A percentile compares a stretch with the other conserved stretches of the same genome.
Conservation (phyloP, 2,797 vertebrate species). For the Sebastes flavidus region DNA sequence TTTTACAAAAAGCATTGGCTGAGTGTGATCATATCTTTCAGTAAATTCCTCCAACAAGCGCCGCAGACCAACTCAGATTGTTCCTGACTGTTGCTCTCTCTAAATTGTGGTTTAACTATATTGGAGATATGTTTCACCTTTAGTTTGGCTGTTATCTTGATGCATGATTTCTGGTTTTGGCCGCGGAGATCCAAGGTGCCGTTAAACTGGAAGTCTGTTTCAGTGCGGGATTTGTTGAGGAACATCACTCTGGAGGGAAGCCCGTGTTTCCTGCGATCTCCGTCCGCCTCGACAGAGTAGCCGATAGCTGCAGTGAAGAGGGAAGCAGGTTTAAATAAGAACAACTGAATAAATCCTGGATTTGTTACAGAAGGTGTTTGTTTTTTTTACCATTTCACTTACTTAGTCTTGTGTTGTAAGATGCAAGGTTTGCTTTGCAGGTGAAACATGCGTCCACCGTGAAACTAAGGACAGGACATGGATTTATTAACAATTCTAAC, state of each 20-base stretch:
- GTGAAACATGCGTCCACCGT: constrained; percentile 89
- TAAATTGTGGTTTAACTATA: neutral
- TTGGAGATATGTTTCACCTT: constrained; percentile 80
- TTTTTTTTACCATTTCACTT: constrained; percentile 64
- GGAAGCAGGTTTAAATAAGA: neutral
- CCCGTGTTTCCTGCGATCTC: constrained; percentile 85
- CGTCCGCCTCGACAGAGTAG: constrained; percentile 89
- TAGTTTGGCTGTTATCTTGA: constrained; percentile 82
- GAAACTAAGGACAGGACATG: constrained; percentile 82
- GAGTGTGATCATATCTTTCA: neutral
- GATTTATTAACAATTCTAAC: neutral
- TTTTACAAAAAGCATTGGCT: neutral
- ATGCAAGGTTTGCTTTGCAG: constrained; percentile 86
- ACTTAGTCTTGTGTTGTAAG: constrained; percentile 90
- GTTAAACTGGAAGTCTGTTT: constrained; percentile 82
- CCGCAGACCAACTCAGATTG: neutral
- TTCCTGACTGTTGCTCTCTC: neutral
- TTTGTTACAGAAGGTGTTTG: neutral
- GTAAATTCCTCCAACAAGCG: neutral
- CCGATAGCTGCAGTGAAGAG: constrained; percentile 78
- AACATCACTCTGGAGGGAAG: constrained; percentile 87
- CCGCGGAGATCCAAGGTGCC: constrained; percentile 82
- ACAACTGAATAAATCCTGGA: neutral
- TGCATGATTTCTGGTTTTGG: constrained; percentile 85
- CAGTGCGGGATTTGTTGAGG: constrained; percentile 67